These are phyloP conservation scores for Mimas tiliae DNA, from an alignment of 2,888 invertebrate genomes.

Conservation along the genomic window DNA sequence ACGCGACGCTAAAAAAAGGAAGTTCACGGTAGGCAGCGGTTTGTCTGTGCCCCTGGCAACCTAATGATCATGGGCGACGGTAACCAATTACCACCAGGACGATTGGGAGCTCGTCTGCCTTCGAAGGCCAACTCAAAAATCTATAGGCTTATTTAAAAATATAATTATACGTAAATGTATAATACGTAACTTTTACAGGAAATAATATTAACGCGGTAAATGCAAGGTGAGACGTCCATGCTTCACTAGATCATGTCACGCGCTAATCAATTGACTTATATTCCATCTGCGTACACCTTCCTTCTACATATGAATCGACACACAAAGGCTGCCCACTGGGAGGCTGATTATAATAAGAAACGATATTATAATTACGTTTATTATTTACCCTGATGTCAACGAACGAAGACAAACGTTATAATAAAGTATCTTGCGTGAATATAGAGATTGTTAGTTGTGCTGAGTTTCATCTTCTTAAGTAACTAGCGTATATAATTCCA, in stretches of 20 bases:
- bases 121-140: no score
- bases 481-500: no score
- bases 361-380: constrained; percentile 22
- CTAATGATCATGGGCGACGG: no score
- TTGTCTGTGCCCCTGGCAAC: no score
- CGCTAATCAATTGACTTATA: constrained; percentile 14
- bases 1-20: no score
- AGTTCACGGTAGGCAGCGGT: no score
- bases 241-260: neutral
- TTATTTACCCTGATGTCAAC: neutral
- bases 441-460: neutral
- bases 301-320: constrained; percentile 21
- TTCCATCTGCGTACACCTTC: neutral
- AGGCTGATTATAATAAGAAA: constrained; percentile 23
- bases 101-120: no score
- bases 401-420: no score
- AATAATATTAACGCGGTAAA: constrained; percentile 8
- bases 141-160: no score
- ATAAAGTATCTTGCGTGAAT: neutral
- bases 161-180: neutral
- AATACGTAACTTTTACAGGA: neutral
- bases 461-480: neutral
- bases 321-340: constrained; percentile 18
- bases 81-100: no score
- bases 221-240: constrained; percentile 15